Evolutionary conservation across 2,888 invertebrate species (phyloP), one percentile per base, ranked within the genome.

Genomic region (Mylabris sibirica): DNA sequence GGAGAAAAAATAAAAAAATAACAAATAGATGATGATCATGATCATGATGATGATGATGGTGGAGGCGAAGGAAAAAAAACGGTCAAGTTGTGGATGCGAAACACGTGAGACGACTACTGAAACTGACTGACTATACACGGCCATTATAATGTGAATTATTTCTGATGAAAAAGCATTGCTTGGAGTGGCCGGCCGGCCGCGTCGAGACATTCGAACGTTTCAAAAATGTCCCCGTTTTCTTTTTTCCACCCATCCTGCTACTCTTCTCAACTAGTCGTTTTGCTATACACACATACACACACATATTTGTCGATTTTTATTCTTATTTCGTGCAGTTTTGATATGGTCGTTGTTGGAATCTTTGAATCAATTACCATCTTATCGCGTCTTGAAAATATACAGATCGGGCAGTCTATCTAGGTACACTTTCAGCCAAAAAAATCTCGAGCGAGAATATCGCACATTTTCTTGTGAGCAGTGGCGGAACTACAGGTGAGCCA

Each of bases 131-230:
- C 44, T 44, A 44, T 44, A 44, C 44, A 44, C 44, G 44, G 44
- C 72, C 81, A 77, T 80, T 81, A 80, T 77, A 79, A 81, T 79
- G 83, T 82, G 82, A 83, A 83, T 83, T 83, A 83, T 83, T 83
- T 83, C 80, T 78, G 72, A 77, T 80, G 82, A 82, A 82, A 82
- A 83, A 79, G 77, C 70, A 72, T 75, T 77, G 75, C 75, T 79
- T 81, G 78, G 44, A 76, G 76, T 76, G 73, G 76, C 77, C 63
- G 77, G 75, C 81, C 79, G 44, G 44, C 6, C 44, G 44, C 44
- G 44, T 44, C 44, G 17, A 44, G 44, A 17, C 44, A 44, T 44
- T 44, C 44, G n/a, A 17, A 44, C 44, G 44, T 44, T 17, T 44
- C 17, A 44, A 44, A 44, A 44, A 44, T 44, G 44, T 44, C 17